phyloP scores from a whole-genome alignment of 2,797 vertebrate species.

The Danio choprae region DNA sequence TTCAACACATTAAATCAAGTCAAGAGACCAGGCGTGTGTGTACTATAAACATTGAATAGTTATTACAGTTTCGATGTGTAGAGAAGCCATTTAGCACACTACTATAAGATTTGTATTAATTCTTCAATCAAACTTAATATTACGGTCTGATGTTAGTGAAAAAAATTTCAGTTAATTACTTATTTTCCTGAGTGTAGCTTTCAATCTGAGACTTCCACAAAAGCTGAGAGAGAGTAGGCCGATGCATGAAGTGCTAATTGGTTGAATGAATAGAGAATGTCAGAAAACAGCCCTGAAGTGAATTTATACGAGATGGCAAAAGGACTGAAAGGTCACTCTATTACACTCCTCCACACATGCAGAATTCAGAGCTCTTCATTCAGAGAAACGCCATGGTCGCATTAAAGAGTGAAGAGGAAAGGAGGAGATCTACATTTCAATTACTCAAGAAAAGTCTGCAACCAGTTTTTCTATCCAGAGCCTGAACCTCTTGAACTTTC shows the following conservation, averaged over 20 bases:
- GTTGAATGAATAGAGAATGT: constrained; percentile 33
- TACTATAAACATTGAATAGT: background rate
- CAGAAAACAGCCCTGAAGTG: constrained; percentile 20
- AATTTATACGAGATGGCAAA: constrained; percentile 37
- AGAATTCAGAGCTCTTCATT: constrained; percentile 32
- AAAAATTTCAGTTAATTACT: constrained; percentile 12
- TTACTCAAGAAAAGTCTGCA: background rate
- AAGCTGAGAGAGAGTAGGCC: constrained; percentile 24
- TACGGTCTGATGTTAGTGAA: background rate
- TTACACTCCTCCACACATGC: constrained; percentile 23
- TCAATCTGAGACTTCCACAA: constrained; percentile 19
- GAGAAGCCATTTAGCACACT: background rate
- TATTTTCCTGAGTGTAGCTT: constrained; percentile 20
- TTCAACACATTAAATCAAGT: background rate
- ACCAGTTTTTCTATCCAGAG: background rate
- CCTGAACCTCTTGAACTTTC: constrained; percentile 22
- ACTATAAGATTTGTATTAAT: background rate
- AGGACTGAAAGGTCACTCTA: constrained; percentile 43
- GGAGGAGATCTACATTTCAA: constrained; percentile 12
- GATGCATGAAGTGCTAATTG: constrained; percentile 27
- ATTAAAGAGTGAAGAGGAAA: constrained; percentile 26
- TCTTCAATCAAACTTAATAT: constrained; percentile 19
- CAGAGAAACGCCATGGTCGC: constrained; percentile 14
- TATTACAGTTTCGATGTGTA: background rate
- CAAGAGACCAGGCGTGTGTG: background rate